Conservation (phyloP, 1,140 invertebrate genomes). For the Holcopasites calliopsidis region DNA sequence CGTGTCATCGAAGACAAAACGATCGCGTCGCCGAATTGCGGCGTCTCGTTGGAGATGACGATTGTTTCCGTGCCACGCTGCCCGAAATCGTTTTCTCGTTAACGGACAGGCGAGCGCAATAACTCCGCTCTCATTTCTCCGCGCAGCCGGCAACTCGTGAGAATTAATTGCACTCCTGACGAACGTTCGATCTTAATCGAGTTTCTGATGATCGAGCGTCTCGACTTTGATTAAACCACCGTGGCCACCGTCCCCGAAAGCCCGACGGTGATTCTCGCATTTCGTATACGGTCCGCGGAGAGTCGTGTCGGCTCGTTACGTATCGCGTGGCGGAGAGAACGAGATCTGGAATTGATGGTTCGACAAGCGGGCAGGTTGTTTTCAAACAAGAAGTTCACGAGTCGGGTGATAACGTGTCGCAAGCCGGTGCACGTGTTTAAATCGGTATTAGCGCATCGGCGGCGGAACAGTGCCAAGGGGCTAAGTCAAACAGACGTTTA, state of each 20-base stretch:
- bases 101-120: conserved; percentile 59
- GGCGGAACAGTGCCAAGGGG: conserved; percentile 66
- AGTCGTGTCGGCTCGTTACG: neutral
- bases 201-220: conserved; percentile 58
- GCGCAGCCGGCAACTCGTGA: conserved; percentile 32
- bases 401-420: conserved; percentile 11
- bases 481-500: conserved; percentile 69
- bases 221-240: conserved; percentile 59
- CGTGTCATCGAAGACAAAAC: neutral
- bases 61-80: conserved; percentile 9
- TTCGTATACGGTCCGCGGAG: neutral
- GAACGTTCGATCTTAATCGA: conserved; percentile 65
- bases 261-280: neutral
- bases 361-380: conserved; percentile 15
- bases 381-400: neutral
- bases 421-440: conserved; percentile 33
- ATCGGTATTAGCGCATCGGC: conserved; percentile 54
- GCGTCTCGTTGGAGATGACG: neutral
- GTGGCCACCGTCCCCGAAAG: neutral
- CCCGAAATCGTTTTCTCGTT: conserved; percentile 73
- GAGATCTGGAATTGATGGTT: neutral
- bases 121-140: conserved; percentile 35
- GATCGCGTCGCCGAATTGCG: conserved; percentile 11
- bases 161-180: conserved; percentile 71
- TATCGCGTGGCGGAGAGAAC: neutral